A percentile compares a stretch with the other conserved stretches of the same genome.
Conservation (phyloP, 2,888 invertebrate species). For the Pristionchus japonicus region DNA sequence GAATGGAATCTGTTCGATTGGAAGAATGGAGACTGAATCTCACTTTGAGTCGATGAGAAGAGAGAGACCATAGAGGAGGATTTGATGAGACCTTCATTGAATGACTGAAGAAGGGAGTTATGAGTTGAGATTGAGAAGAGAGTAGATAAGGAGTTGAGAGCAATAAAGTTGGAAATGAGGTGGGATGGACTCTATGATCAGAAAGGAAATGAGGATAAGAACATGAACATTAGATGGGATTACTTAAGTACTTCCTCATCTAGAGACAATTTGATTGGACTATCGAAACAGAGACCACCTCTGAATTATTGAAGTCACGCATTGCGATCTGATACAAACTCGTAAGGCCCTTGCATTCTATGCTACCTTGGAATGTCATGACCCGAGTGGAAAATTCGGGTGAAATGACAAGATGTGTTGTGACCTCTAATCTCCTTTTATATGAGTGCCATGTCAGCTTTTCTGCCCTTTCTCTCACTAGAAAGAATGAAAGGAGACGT, state of each 20-base stretch:
- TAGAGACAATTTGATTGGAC: neutral
- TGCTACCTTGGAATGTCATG: too few species aligned
- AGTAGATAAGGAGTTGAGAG: neutral
- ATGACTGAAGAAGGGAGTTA: neutral
- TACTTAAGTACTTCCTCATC: neutral
- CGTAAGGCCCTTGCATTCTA: too few species aligned
- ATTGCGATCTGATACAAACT: too few species aligned
- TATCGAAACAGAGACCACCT: neutral
- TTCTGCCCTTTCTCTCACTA: slow-evolving; percentile 3
- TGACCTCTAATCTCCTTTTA: neutral
- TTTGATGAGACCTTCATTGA: neutral
- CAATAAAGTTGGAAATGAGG: neutral
- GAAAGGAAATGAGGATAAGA: neutral
- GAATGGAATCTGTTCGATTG: neutral
- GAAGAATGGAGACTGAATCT: neutral
- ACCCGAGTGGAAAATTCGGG: neutral
- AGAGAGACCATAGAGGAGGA: slow-evolving; percentile 12
- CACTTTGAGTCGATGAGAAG: slow-evolving; percentile 38
- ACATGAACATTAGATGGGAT: neutral
- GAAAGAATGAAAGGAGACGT: neutral
- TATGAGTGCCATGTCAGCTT: neutral
- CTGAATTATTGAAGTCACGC: too few species aligned
- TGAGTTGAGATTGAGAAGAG: neutral
- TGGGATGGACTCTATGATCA: neutral
- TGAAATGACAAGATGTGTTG: neutral